These are phyloP conservation scores for Galaxias olidus DNA, from an alignment of 2,797 vertebrate species.

Conservation along the genomic window DNA sequence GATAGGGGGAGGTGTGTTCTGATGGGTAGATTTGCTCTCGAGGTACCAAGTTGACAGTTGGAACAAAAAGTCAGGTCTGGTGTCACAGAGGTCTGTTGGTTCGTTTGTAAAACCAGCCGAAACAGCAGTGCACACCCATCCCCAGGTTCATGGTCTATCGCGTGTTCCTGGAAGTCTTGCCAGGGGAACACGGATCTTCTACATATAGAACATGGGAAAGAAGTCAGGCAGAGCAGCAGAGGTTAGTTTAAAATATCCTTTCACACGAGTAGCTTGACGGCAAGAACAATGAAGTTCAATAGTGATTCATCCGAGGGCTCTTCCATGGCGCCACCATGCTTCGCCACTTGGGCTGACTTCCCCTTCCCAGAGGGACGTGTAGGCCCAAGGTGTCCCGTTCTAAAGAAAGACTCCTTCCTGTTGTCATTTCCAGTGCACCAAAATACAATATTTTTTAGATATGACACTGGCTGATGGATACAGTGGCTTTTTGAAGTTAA, in stretches of 20 bases:
- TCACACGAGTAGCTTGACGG: slow-evolving; percentile 57
- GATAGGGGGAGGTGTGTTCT: neutral
- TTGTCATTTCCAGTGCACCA: slow-evolving; percentile 34
- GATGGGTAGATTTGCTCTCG: neutral
- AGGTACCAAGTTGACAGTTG: neutral
- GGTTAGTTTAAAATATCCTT: slow-evolving; percentile 48
- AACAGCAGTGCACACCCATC: slow-evolving; percentile 35
- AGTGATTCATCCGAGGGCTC: slow-evolving; percentile 65
- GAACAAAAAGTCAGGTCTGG: slow-evolving; percentile 6
- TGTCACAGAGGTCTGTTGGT: slow-evolving; percentile 16
- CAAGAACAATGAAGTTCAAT: slow-evolving; percentile 72
- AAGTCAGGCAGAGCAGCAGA: slow-evolving; percentile 41
- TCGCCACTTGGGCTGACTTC: slow-evolving; percentile 42
- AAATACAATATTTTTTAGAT: slow-evolving; percentile 39
- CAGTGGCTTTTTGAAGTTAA: slow-evolving; percentile 36
- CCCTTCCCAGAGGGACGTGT: slow-evolving; percentile 44
- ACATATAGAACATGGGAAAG: slow-evolving; percentile 68
- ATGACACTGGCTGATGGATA: slow-evolving; percentile 49
- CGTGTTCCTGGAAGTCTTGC: slow-evolving; percentile 45
- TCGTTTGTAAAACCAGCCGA: slow-evolving; percentile 31
- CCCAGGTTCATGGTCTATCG: slow-evolving; percentile 48
- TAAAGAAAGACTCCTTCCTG: slow-evolving; percentile 60
- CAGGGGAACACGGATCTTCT: slow-evolving; percentile 42
- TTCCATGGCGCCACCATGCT: slow-evolving; percentile 59
- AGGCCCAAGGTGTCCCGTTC: slow-evolving; percentile 15